A percentile compares a stretch with the other conserved stretches of the same genome.
phyloP scores from a whole-genome alignment of 1,140 invertebrate genomes.

The Drosophila orena region DNA sequence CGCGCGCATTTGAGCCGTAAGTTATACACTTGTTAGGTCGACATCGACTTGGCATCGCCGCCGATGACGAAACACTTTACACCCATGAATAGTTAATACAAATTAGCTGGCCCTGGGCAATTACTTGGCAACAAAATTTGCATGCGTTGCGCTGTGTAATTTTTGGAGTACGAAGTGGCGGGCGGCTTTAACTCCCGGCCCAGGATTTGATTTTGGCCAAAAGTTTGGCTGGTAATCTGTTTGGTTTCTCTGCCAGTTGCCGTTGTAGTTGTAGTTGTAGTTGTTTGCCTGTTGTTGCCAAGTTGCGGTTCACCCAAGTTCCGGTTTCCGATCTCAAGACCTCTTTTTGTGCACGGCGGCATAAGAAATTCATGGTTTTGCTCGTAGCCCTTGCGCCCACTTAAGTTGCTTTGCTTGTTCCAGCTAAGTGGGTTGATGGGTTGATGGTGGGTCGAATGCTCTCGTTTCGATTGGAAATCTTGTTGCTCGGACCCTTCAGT shows the following conservation, averaged over 20 bases:
- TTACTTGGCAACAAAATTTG: slow-evolving; percentile 53
- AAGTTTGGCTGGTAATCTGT: slow-evolving; percentile 73
- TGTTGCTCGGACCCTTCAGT: slow-evolving; percentile 24
- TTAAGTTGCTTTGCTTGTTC: slow-evolving; percentile 78
- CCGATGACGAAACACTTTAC: slow-evolving; percentile 57
- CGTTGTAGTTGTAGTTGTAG: slow-evolving; percentile 13
- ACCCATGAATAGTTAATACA: slow-evolving; percentile 63
- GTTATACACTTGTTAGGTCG: slow-evolving; percentile 50
- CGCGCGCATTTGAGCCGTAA: slow-evolving; percentile 29
- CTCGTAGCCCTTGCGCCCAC: slow-evolving; percentile 62
- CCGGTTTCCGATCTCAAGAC: slow-evolving; percentile 77
- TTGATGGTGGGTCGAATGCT: slow-evolving; percentile 20
- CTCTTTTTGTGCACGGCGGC: slow-evolving; percentile 51
- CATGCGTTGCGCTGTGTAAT: slow-evolving; percentile 38
- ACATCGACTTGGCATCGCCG: slow-evolving; percentile 30
- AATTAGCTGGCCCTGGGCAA: slow-evolving; percentile 47
- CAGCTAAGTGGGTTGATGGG: slow-evolving; percentile 52
- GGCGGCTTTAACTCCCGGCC: not conserved
- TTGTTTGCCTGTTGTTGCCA: slow-evolving; percentile 37
- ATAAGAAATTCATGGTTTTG: slow-evolving; percentile 79
- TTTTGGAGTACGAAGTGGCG: not conserved
- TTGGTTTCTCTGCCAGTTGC: slow-evolving; percentile 50
- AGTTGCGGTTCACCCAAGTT: slow-evolving; percentile 68
- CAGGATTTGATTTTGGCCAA: slow-evolving; percentile 56
- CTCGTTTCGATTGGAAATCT: slow-evolving; percentile 46